Base-by-base conservation (phyloP, 1,140 invertebrate species). In the Ceratina japonica region DNA sequence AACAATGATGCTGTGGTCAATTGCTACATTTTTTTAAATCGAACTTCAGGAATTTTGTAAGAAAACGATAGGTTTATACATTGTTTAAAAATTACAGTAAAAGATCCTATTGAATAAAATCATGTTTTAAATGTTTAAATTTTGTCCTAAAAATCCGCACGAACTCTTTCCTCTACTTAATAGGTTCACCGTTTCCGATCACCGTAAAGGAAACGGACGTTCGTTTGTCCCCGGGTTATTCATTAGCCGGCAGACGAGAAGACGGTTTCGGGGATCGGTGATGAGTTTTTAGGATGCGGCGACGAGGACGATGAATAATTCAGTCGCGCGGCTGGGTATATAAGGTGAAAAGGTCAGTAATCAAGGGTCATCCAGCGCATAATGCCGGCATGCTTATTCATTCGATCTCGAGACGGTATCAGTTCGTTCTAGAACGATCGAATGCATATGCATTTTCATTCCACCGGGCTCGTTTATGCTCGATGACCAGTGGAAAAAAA, bases 301-400 rank as follows among this genome's bases (percentile, higher is more conserved):
- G 24, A 15, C 24, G 12, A 27, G 27, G 54, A 27, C 62, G 58
- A 81, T 84, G 83, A 85, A 85, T 85, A 85, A 85, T 85, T 84
- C 84, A 85, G 37, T 44, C 70, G 70, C 51, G 58, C 69, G 73
- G 31, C 16, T n/a, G 51, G 66, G 44, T 49, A 71, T 56, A 31
- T 4, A 4, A 70, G 75, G 82, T 79, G 83, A 77, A 75, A 49
- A 78, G 83, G 66, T 84, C 82, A 76, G 64, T 77, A 84, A 81
- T 85, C 82, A 62, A 51, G 74, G 82, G 65, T 84, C 82, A 85
- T 59, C 75, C 73, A 7, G 20, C 74, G 70, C 56, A 84, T 85
- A 85, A 85, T 79, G 18, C 51, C 22, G 73, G 44, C 20, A 20
- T 56, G 37, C 12, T 71, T 62, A 51, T 80, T 80, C 80, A 83